phyloP scores from a whole-genome alignment of 2,113 vertebrate genomes.

The Psittacara wagleri region DNA sequence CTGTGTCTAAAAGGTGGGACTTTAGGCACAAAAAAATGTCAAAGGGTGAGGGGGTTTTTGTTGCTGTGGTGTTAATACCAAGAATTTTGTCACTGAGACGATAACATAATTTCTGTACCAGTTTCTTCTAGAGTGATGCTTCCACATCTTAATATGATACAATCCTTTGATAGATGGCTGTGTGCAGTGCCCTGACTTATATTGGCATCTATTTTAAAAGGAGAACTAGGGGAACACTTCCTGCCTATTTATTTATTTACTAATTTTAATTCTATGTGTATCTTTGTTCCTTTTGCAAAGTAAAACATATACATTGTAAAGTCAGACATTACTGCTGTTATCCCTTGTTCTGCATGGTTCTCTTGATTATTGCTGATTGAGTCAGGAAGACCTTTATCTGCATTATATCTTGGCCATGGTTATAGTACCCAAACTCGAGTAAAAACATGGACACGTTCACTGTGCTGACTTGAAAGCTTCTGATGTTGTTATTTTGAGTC shows the following conservation, averaged over 20 bases:
- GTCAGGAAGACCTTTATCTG: neutral
- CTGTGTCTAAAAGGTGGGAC: neutral
- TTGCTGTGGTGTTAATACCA: neutral
- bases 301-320: neutral
- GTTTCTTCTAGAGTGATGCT: neutral
- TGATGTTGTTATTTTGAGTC: neutral
- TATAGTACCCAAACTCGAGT: neutral
- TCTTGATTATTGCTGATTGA: neutral
- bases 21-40: neutral
- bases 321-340: neutral
- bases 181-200: neutral
- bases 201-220: neutral
- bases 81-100: neutral
- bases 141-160: neutral
- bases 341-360: neutral
- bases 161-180: neutral
- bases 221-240: neutral
- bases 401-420: neutral
- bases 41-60: neutral
- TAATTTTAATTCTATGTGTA: neutral
- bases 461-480: neutral
- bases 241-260: neutral
- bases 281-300: neutral
- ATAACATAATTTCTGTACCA: fast-evolving
- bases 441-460: neutral